Evolutionary conservation across 37 sponge, comb jelly and placozoan genomes (phyloP), one percentile per base, ranked within the genome.

Genomic region (Tethya wilhelma): DNA sequence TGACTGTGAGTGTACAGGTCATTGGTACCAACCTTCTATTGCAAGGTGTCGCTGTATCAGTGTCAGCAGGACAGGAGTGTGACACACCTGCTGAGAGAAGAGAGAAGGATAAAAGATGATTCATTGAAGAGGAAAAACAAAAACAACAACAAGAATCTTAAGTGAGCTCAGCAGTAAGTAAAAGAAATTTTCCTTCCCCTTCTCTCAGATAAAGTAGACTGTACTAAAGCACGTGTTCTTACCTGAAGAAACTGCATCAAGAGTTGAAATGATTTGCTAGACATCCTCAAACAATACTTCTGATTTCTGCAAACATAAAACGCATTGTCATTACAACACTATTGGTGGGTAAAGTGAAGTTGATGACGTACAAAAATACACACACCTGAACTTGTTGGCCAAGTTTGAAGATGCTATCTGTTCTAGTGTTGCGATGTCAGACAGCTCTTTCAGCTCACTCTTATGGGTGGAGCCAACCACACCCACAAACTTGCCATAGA

Each of bases 231-330:
- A n/a, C n/a, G n/a, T n/a, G n/a, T n/a, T 25, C 46, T 6, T 67
- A 92, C 95, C 86, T 91, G 92, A 1, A 95, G 81, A 78, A 90
- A 91, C 55, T 87, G 75, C 64, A 89, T 71, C 1, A 95, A 69
- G 1, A 71, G 63, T 23, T 89, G 86, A 56, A 82, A 91, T 5
- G 95, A 60, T 29, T 33, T 56, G 44, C 73, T 77, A 3, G 86
- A 82, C 90, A 95, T 91, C 23, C 83, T 33, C 38, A 92, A 43
- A 28, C 36, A 46, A 57, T 73, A 95, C 59, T 92, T 91, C 58
- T 88, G 79, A 19, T 77, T 93, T 59, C 84, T 89, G n/a, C n/a
- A n/a, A n/a, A n/a, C n/a, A n/a, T n/a, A n/a, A n/a, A n/a, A n/a
- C n/a, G n/a, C n/a, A n/a, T n/a, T n/a, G n/a, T n/a, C n/a, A n/a